Percentiles rank a stretch among this genome's conserved stretches.
Conservation (phyloP, 2,888 invertebrate genomes). For the Noctua fimbriata region DNA sequence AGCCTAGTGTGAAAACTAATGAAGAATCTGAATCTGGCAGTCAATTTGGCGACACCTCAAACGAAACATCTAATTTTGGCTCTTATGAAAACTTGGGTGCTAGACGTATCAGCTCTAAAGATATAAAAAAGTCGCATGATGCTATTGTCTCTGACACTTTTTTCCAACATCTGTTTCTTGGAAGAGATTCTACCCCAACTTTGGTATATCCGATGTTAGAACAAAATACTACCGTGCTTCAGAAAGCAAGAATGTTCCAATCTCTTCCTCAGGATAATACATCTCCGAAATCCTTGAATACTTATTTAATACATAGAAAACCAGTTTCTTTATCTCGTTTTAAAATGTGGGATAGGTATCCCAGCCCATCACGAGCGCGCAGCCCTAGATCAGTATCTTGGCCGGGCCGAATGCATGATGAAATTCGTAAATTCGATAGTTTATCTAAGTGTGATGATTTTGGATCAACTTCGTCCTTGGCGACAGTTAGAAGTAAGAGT, state of each 20-base stretch:
- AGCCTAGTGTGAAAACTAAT: conserved; percentile 65
- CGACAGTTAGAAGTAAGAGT: conserved; percentile 91
- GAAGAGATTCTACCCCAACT: conserved; percentile 80
- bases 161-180: conserved; percentile 93
- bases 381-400: conserved; percentile 91
- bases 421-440: conserved; percentile 88
- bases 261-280: conserved; percentile 84
- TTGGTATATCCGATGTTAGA: conserved; percentile 75
- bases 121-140: conserved; percentile 90
- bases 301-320: conserved; percentile 92
- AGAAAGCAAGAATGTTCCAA: conserved; percentile 93
- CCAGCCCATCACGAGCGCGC: conserved; percentile 86
- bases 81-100: conserved; percentile 75
- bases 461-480: conserved; percentile 86
- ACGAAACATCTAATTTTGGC: conserved; percentile 77
- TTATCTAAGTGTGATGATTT: conserved; percentile 83
- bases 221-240: conserved; percentile 91
- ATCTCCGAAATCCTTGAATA: conserved; percentile 91
- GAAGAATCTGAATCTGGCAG: conserved; percentile 77
- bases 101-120: conserved; percentile 78
- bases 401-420: conserved; percentile 90
- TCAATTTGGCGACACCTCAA: conserved; percentile 86
- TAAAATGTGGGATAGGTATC: conserved; percentile 91
- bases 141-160: conserved; percentile 91
- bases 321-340: conserved; percentile 94